Percentiles rank a stretch among this genome's conserved stretches.
These are phyloP conservation scores for Pteropus rufus DNA, from an alignment of 2,797 vertebrate species.

Conservation along the genomic window DNA sequence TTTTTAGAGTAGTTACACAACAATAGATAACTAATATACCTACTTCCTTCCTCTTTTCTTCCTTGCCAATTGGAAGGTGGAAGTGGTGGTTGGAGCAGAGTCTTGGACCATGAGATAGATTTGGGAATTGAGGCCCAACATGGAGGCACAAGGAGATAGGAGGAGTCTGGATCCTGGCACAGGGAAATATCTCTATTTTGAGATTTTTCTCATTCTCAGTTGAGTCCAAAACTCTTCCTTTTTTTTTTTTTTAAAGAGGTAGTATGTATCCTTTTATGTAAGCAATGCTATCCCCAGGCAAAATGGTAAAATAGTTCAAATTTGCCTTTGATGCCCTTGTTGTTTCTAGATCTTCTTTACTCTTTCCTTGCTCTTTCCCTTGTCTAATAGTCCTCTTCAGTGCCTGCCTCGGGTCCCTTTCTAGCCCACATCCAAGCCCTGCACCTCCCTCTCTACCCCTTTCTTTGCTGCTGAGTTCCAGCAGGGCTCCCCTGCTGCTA, in stretches of 20 bases:
- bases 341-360: background rate
- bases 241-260: background rate
- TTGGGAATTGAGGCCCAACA: background rate
- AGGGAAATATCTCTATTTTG: background rate
- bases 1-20: background rate
- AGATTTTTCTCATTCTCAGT: background rate
- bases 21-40: background rate
- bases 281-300: background rate
- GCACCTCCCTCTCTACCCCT: background rate
- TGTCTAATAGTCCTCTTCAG: background rate
- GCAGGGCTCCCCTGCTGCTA: background rate
- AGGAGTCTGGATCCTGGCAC: background rate
- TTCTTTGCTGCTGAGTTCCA: background rate
- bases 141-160: background rate
- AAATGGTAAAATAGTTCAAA: background rate
- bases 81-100: background rate
- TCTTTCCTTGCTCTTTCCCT: background rate
- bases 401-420: background rate
- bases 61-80: background rate
- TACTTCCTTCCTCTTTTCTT: background rate
- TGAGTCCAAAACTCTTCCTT: background rate
- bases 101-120: background rate
- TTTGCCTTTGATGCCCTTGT: background rate
- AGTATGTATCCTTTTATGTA: background rate
- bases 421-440: background rate